Base-by-base conservation (phyloP, 2,888 invertebrate genomes). In the Pecten maximus region DNA sequence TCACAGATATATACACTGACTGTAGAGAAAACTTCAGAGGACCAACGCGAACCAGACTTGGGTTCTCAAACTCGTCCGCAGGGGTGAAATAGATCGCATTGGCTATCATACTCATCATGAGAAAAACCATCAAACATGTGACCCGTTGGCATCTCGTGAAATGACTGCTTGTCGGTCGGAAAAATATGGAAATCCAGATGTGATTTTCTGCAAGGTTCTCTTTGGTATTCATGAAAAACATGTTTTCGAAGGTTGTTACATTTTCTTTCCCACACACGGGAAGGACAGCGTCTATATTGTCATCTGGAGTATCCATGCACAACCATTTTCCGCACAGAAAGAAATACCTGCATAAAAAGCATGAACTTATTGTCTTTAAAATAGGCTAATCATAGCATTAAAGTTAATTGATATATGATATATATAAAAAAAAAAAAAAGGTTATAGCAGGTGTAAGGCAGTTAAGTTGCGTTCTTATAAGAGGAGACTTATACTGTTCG, bases 81-180 rank as follows among this genome's bases (percentile, higher is more conserved):
- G 90, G 88, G n/a, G 90, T 88, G 90, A 94, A 94, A 88, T 93
- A 94, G 89, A 94, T 92, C n/a, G 94, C 94, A 89, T 94, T 94
- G 19, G 93, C 90, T 12, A 94, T 94, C 94, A 94, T 94, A 6
- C 93, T 93, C 86, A 94, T 88, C 92, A 94, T 93, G 23, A 94
- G 88, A 87, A 94, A 94, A 8, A 93, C 89, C 4, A 94, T 88
- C 28, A 93, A 93, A 28, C 93, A 94, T 0, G 94, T 91, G 2
- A 93, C 93, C 16, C 94, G 90, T 87, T 94, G 94, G 19, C 92
- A 91, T 40, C 94, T 90, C 3, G 93, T 93, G 87, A 93, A 94
- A 88, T 92, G 92, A 87, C 94, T 94, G 60, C 91, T 92, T 19
- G 91, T 91, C 40, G 94, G 94, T 48, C 94, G 90, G 89, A 93